Evolutionary conservation across 2,888 invertebrate genomes (phyloP), one percentile per base, ranked within the genome.

Genomic region (Carabus problematicus): DNA sequence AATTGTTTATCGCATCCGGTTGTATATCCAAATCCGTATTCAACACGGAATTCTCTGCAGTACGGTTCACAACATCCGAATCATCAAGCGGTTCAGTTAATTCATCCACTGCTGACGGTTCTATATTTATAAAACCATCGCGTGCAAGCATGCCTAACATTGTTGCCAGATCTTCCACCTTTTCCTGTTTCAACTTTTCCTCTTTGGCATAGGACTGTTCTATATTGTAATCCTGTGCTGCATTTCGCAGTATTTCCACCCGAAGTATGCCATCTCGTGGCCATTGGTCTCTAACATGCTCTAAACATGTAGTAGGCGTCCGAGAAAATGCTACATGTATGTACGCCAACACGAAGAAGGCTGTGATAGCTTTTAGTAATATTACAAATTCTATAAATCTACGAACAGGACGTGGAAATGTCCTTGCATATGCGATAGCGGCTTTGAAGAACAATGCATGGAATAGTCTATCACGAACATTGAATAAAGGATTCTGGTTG

Each of bases 281-380:
- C 98, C 98, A 99, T 9, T 91, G 89, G 73, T 91, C 88, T 78
- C 91, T 89, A 41, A 97, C 89, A 80, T 94, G 91, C 79, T 94
- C 91, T 75, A 99, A 85, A 81, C 99, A 99, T 75, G 95, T 95
- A 64, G 95, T 93, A 7, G 98, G 97, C 71, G 94, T 89, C 77
- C 94, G 89, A 55, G 96, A 94, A 82, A 98, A 97, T 72, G 93
- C 92, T 79, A 95, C 89, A 79, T 99, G 99, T 78, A 99, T 95
- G 81, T 98, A 98, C 58, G 94, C 91, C 76, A 98, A 85, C 60
- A 96, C 91, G 78, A 94, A 93, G 82, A 99, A 92, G 64, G 96
- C 94, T 64, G 90, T 79, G 73, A 95, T 82, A 2, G 94, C 94
- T 86, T 93, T 92, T 52, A 94, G 81, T 70, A 95, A 84, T 73